A percentile compares a stretch with the other conserved stretches of the same genome.
Conservation (phyloP, 2,113 vertebrate genomes). For the Anoura caudifer region DNA sequence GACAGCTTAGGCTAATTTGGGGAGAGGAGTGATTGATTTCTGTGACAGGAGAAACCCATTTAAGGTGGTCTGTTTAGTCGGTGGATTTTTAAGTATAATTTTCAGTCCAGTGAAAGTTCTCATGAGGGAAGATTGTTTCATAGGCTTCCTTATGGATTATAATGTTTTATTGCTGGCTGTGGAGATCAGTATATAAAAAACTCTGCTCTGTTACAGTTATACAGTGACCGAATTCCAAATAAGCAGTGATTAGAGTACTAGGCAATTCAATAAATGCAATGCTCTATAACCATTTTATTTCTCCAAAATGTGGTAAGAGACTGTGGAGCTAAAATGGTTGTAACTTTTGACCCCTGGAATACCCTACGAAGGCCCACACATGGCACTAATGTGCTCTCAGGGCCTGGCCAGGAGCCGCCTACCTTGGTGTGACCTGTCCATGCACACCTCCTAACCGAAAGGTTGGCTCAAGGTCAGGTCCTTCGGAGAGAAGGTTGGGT, state of each 20-base stretch:
- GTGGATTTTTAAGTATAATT: background rate
- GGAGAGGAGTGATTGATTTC: background rate
- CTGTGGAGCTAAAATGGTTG: background rate
- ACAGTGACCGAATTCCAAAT: background rate
- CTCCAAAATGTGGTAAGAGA: background rate
- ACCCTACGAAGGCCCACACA: too few relatives aligned
- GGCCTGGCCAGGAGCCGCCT: background rate
- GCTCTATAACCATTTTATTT: background rate
- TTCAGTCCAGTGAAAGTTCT: background rate
- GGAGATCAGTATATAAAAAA: background rate
- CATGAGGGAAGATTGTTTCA: background rate
- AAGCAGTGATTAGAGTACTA: background rate
- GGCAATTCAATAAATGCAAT: background rate
- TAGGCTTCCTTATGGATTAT: background rate
- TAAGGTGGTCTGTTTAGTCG: background rate
- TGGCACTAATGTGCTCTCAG: background rate
- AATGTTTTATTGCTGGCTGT: background rate
- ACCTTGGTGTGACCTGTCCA: too few relatives aligned
- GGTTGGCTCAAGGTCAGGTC: background rate
- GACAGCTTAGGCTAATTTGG: background rate
- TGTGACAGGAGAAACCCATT: background rate
- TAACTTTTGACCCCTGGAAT: background rate
- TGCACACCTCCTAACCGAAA: background rate
- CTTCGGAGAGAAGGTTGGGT: background rate
- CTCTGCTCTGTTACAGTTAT: background rate